Conservation (phyloP, 2,113 vertebrate genomes). For the Cygnus buccinator region DNA sequence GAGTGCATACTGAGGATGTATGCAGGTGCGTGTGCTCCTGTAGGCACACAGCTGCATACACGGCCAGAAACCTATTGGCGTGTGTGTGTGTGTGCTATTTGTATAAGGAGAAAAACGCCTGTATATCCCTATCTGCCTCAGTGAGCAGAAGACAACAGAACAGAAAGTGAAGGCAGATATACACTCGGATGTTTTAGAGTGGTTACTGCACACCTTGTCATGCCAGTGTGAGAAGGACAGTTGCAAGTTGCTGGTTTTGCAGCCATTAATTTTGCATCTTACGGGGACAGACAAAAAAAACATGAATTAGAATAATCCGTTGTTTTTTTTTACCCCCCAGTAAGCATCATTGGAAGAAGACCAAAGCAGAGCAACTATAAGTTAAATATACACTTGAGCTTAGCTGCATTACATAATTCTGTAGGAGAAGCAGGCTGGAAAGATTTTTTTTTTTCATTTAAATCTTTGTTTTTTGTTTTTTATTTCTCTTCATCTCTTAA, state of each 20-base stretch:
- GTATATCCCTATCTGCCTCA: conserved; percentile 63
- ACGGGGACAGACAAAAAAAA: conserved; percentile 50
- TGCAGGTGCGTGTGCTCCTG: neutral
- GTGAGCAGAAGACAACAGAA: conserved; percentile 32
- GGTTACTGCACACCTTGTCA: conserved; percentile 87
- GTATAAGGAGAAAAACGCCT: conserved; percentile 58
- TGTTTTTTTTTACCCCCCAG: conserved; percentile 61
- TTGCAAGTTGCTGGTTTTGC: conserved; percentile 79
- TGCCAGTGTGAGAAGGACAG: conserved; percentile 81
- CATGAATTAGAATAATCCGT: neutral
- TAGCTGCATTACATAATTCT: conserved; percentile 84
- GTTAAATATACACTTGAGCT: conserved; percentile 91
- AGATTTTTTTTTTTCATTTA: conserved; percentile 64
- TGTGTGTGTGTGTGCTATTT: conserved; percentile 23
- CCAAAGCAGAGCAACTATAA: conserved; percentile 96
- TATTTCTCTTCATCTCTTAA: conserved; percentile 64
- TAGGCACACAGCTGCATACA: conserved; percentile 27
- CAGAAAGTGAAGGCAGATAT: conserved; percentile 67
- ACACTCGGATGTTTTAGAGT: conserved; percentile 52
- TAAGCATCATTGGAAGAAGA: conserved; percentile 85
- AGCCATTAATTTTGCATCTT: conserved; percentile 88
- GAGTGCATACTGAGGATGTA: conserved; percentile 4
- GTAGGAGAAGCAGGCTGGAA: conserved; percentile 91
- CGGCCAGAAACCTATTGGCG: conserved; percentile 10
- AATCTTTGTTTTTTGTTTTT: conserved; percentile 16